Percentiles rank a stretch among this genome's conserved stretches.
These are phyloP conservation scores for Epizoanthus stellaris DNA, from an alignment of 92 coral and sea anemone species.

Conservation along the genomic window DNA sequence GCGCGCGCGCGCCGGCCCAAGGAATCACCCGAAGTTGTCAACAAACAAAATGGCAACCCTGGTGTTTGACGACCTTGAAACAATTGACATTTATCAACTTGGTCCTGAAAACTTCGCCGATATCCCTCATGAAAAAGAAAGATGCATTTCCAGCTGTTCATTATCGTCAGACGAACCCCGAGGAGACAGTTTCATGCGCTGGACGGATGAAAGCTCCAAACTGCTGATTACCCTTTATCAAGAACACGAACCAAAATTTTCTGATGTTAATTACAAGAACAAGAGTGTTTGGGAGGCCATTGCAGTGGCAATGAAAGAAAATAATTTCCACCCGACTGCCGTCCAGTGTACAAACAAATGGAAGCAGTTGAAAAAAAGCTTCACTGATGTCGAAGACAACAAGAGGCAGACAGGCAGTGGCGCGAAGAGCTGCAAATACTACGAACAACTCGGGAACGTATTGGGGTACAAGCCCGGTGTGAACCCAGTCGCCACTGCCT, in stretches of 20 bases:
- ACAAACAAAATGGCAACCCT: too few relatives aligned
- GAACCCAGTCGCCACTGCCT: slow-evolving; percentile 32
- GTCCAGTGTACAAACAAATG: slow-evolving; percentile 38
- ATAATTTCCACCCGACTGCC: slow-evolving; percentile 19
- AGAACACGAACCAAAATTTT: slow-evolving; percentile 31
- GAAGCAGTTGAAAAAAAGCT: slow-evolving; percentile 45
- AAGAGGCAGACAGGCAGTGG: slow-evolving; percentile 34
- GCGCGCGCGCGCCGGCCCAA: too few relatives aligned
- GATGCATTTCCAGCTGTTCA: too few relatives aligned
- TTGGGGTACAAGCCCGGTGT: slow-evolving; percentile 26
- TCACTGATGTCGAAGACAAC: slow-evolving; percentile 42
- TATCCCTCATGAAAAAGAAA: too few relatives aligned
- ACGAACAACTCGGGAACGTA: slow-evolving; percentile 13
- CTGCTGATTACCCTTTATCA: slow-evolving; percentile 18
- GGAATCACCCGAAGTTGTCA: too few relatives aligned
- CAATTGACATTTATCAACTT: too few relatives aligned
- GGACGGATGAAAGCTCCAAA: slow-evolving; percentile 40
- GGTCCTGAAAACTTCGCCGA: too few relatives aligned
- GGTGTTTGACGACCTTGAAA: too few relatives aligned
- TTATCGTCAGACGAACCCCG: too few relatives aligned
- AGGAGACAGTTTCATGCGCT: slow-evolving; percentile 41
- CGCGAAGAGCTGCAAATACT: slow-evolving; percentile 11
- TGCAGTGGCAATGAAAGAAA: slow-evolving; percentile 33
- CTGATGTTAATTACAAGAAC: slow-evolving; percentile 34
- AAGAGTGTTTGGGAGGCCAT: slow-evolving; percentile 45